Percentiles rank a stretch among this genome's conserved stretches.
phyloP scores from a whole-genome alignment of 2,113 vertebrate genomes.

The Corythornis madagascariensis region DNA sequence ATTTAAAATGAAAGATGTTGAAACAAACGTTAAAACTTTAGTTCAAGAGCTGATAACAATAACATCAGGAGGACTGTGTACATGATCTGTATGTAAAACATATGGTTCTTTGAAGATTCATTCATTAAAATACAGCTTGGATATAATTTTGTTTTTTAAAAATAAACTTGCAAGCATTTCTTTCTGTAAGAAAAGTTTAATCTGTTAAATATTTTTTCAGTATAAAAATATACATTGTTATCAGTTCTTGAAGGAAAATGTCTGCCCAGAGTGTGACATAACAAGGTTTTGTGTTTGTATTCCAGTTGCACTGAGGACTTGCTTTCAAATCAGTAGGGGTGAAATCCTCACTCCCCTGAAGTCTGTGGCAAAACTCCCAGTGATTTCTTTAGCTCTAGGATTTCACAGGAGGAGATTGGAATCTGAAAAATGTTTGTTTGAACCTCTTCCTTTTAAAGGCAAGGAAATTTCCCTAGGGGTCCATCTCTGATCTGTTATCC shows the following conservation, averaged over 20 bases:
- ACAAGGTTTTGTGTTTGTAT: slow-evolving; percentile 33
- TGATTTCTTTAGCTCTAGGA: slow-evolving; percentile 61
- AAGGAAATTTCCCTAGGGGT: slow-evolving; percentile 56
- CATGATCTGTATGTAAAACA: background rate
- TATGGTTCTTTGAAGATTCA: background rate
- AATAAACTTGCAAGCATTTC: slow-evolving; percentile 28
- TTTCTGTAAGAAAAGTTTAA: slow-evolving; percentile 36
- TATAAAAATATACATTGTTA: slow-evolving; percentile 39
- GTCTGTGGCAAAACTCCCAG: slow-evolving; percentile 56
- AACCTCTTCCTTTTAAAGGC: slow-evolving; percentile 67
- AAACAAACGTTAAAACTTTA: slow-evolving; percentile 35
- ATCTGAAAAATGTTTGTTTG: slow-evolving; percentile 70
- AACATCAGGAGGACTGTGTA: slow-evolving; percentile 10
- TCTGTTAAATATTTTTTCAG: slow-evolving; percentile 42
- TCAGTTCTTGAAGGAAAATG: slow-evolving; percentile 9
- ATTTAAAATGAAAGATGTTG: slow-evolving; percentile 44
- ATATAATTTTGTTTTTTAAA: slow-evolving; percentile 7
- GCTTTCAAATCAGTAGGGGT: slow-evolving; percentile 64
- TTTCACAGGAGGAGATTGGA: slow-evolving; percentile 65
- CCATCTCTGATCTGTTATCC: slow-evolving; percentile 54
- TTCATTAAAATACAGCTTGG: background rate
- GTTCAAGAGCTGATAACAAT: slow-evolving; percentile 26
- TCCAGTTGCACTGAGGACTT: slow-evolving; percentile 13
- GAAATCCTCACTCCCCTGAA: slow-evolving; percentile 52
- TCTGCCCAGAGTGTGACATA: slow-evolving; percentile 44